phyloP scores from a whole-genome alignment of 2,888 invertebrate species.

The Diploptera punctata region DNA sequence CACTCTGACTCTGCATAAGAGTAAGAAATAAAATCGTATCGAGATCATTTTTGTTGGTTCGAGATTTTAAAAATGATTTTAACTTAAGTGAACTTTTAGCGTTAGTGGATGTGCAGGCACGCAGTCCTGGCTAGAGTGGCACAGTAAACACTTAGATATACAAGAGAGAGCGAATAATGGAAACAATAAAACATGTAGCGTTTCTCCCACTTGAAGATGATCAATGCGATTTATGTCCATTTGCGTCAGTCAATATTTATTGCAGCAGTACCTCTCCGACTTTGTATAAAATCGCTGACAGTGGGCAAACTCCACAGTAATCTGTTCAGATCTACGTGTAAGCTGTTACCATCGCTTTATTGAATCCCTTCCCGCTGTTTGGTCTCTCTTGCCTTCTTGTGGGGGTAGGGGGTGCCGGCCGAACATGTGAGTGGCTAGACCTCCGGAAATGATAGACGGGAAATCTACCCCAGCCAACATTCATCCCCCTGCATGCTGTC shows the following conservation, averaged over 20 bases:
- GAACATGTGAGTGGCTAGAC: not conserved
- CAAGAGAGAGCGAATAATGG: constrained; percentile 6
- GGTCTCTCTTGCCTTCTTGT: not conserved
- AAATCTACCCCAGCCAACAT: not conserved
- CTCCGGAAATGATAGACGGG: constrained; percentile 14
- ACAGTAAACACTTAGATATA: constrained; percentile 28
- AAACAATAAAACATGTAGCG: constrained; percentile 33
- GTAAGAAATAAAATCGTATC: no score
- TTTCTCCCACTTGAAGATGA: constrained; percentile 30
- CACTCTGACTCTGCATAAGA: no score
- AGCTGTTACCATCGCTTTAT: constrained; percentile 43
- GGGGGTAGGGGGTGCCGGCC: not conserved
- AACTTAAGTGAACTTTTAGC: no score
- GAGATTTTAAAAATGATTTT: no score
- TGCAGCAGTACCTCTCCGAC: constrained; percentile 40
- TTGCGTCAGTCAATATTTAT: constrained; percentile 45
- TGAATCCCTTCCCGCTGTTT: constrained; percentile 19
- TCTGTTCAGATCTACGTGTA: constrained; percentile 40
- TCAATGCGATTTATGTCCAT: constrained; percentile 42
- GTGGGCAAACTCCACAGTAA: constrained; percentile 38
- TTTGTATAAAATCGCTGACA: constrained; percentile 42
- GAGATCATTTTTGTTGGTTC: no score
- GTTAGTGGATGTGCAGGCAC: no score
- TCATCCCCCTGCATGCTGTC: no score
- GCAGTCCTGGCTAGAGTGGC: constrained; percentile 15